Percentiles rank a stretch among this genome's conserved stretches.
Conservation (phyloP, 2,888 invertebrate species). For the Monoplex corrugatus region DNA sequence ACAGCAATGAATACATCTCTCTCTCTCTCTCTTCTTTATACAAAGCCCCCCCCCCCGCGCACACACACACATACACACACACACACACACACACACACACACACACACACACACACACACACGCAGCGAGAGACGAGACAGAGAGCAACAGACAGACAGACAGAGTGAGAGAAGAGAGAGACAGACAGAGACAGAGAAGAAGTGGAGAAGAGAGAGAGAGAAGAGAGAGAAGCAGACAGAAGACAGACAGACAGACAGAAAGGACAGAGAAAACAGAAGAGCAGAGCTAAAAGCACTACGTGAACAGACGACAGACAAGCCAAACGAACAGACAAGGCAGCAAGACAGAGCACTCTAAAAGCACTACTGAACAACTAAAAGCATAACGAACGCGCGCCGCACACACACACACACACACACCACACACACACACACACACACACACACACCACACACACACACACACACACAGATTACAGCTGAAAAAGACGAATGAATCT, state of each 20-base stretch:
- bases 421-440: too few relatives aligned
- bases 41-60: too few relatives aligned
- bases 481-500: too few relatives aligned
- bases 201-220: neutral
- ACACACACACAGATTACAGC: too few relatives aligned
- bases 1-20: too few relatives aligned
- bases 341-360: neutral
- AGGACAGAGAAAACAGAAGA: neutral
- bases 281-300: neutral
- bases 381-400: too few relatives aligned
- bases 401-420: too few relatives aligned
- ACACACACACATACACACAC: too few relatives aligned
- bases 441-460: too few relatives aligned
- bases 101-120: too few relatives aligned
- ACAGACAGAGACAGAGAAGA: neutral
- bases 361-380: neutral
- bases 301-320: neutral
- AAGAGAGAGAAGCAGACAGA: neutral
- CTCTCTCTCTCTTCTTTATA: too few relatives aligned
- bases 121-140: neutral
- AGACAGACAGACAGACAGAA: neutral
- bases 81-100: too few relatives aligned
- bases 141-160: neutral
- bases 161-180: conserved; percentile 5
- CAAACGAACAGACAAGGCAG: neutral